A percentile compares a stretch with the other conserved stretches of the same genome.
Conservation (phyloP, 2,113 vertebrate genomes). For the Dendropsophus ebraccatus region DNA sequence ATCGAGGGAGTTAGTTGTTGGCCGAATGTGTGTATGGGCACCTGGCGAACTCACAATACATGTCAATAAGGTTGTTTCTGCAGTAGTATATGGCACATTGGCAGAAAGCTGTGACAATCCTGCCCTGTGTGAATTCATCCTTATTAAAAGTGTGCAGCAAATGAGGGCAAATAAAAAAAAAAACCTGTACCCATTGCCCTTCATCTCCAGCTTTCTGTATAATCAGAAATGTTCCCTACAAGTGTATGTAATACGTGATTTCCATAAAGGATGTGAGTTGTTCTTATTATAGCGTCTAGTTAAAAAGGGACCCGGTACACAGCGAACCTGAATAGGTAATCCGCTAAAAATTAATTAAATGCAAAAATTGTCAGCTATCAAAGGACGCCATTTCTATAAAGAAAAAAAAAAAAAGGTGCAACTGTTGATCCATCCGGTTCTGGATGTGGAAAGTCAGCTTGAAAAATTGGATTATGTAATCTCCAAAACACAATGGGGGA, state of each 20-base stretch:
- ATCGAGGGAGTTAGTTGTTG: no score
- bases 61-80: no score
- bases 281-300: neutral
- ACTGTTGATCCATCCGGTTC: constrained; percentile 27
- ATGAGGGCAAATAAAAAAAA: no score
- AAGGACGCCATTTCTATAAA: neutral
- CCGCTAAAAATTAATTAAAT: neutral
- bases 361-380: neutral
- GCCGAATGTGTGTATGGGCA: no score
- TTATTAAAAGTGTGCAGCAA: no score
- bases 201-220: neutral
- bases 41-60: no score
- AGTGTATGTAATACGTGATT: neutral
- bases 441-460: neutral
- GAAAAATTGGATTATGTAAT: constrained; percentile 38
- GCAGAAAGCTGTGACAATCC: no score
- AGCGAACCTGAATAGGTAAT: neutral
- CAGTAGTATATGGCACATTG: neutral
- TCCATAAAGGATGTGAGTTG: neutral
- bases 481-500: constrained; percentile 36
- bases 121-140: no score
- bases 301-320: neutral
- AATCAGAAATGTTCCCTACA: neutral
- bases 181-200: no score
- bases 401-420: neutral